Conservation (phyloP, 2,888 invertebrate genomes). For the Melinaea menophilus region DNA sequence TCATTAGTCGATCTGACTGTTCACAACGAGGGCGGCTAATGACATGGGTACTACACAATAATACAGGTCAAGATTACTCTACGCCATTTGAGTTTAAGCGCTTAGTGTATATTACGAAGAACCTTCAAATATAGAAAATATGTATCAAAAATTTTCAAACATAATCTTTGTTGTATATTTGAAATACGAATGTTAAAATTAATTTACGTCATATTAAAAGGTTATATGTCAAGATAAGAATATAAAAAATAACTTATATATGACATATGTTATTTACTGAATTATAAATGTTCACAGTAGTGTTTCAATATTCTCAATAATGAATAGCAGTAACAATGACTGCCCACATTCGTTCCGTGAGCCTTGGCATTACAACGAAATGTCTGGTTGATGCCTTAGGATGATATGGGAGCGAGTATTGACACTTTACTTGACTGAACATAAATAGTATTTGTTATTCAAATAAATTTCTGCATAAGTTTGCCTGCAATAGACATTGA, state of each 20-base stretch:
- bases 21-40: constrained; percentile 39
- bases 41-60: constrained; percentile 33
- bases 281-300: constrained; percentile 34
- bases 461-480: too few relatives aligned
- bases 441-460: constrained; percentile 13
- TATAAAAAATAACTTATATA: constrained; percentile 25
- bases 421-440: constrained; percentile 37
- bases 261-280: constrained; percentile 10
- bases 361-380: constrained; percentile 68
- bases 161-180: neutral
- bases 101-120: neutral
- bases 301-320: constrained; percentile 52
- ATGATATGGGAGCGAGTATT: constrained; percentile 60
- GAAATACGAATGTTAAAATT: neutral
- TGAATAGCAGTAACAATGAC: constrained; percentile 60
- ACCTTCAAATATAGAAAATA: neutral
- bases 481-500: too few relatives aligned
- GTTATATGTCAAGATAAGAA: neutral
- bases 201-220: neutral
- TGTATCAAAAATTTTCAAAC: neutral
- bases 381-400: constrained; percentile 61
- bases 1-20: constrained; percentile 40
- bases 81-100: constrained; percentile 4
- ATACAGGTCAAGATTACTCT: constrained; percentile 40
- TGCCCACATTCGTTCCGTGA: constrained; percentile 55